Evolutionary conservation across 2,888 invertebrate genomes (phyloP).

Genomic region (Loripinus fragilis): DNA sequence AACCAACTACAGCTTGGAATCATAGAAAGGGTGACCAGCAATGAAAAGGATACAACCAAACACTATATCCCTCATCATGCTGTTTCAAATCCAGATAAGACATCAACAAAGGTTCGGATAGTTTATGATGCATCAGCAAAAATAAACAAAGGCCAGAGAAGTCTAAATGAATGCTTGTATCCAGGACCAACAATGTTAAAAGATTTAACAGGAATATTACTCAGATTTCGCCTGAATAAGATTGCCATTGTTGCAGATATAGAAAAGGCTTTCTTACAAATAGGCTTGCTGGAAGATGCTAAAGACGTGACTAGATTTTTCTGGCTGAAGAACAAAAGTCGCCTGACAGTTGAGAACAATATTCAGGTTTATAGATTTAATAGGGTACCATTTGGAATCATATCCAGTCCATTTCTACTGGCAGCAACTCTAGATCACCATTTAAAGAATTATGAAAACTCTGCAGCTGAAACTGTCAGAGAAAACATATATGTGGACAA

Average conservation of each 20-base stretch:
- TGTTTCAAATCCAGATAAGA: conserved; percentile 9
- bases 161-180: no score
- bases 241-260: conserved; percentile 29
- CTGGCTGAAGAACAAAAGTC: conserved; percentile 14
- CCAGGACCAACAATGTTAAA: no score
- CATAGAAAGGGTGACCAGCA: conserved; percentile 24
- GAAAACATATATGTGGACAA: no score
- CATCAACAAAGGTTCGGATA: conserved; percentile 1
- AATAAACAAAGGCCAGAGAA: neutral
- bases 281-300: conserved; percentile 20
- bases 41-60: neutral
- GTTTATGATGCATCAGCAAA: conserved; percentile 31
- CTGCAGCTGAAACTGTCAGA: no score
- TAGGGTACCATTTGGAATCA: no score
- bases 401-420: no score
- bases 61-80: conserved; percentile 22
- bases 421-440: no score
- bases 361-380: conserved; percentile 18
- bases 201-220: conserved; percentile 29
- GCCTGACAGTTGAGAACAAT: conserved; percentile 11
- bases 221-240: conserved; percentile 32
- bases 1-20: conserved; percentile 21
- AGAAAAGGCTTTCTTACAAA: conserved; percentile 33
- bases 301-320: conserved; percentile 36
- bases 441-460: no score